These are phyloP conservation scores for Tortricodes alternella DNA, from an alignment of 2,888 invertebrate genomes.

Conservation along the genomic window DNA sequence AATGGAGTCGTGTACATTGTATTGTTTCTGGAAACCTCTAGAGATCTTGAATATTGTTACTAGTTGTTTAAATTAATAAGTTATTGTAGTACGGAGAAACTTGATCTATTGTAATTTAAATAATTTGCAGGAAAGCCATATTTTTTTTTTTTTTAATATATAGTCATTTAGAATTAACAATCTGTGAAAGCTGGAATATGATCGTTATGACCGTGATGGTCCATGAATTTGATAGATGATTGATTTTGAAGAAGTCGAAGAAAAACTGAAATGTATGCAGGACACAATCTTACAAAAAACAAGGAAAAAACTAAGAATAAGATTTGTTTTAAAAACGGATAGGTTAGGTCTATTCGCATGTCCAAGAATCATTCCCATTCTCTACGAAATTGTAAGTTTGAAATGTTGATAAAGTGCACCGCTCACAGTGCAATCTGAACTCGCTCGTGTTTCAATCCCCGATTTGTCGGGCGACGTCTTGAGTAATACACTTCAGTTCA, in stretches of 20 bases:
- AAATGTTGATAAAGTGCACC: conserved; percentile 14
- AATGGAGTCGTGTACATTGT: conserved; percentile 27
- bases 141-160: background rate
- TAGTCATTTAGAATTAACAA: background rate
- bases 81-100: conserved; percentile 3
- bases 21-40: conserved; percentile 19
- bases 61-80: conserved; percentile 26
- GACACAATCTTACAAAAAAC: too few species aligned
- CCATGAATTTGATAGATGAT: too few species aligned
- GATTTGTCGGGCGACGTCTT: conserved; percentile 9
- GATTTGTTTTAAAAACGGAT: too few species aligned
- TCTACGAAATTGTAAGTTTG: background rate
- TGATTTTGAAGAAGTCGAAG: too few species aligned
- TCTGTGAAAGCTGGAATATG: too few species aligned
- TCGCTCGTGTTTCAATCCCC: background rate
- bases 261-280: too few species aligned
- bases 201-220: too few species aligned
- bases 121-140: background rate
- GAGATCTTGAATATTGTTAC: conserved; percentile 15
- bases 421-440: conserved; percentile 13
- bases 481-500: conserved; percentile 20
- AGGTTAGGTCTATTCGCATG: too few species aligned
- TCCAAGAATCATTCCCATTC: background rate
- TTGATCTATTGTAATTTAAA: background rate
- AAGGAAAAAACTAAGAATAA: too few species aligned